A percentile compares a stretch with the other conserved stretches of the same genome.
Conservation (phyloP, 2,113 vertebrate species). For the Ceyx margarethae region DNA sequence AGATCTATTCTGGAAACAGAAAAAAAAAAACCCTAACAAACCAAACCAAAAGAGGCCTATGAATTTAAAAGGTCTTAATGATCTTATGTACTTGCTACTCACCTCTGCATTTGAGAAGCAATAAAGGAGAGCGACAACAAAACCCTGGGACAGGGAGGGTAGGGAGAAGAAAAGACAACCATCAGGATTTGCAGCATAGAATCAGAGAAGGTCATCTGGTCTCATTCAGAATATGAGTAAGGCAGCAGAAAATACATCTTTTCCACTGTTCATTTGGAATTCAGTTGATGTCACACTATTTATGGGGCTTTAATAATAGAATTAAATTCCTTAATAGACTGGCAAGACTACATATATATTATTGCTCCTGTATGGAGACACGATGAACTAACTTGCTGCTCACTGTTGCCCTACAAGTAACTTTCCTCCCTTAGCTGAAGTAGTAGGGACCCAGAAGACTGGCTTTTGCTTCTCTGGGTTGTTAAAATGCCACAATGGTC, state of each 20-base stretch:
- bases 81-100: not conserved
- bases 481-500: not conserved
- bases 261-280: not conserved
- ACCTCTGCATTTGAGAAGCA: slow-evolving; percentile 77
- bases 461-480: not conserved
- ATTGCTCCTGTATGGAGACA: not conserved
- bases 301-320: not conserved
- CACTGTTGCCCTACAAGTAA: not conserved
- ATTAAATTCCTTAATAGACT: not conserved
- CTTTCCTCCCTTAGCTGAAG: not conserved
- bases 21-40: not conserved
- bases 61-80: not conserved
- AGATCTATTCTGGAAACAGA: not conserved
- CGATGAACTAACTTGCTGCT: not conserved
- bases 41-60: accelerated
- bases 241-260: not conserved
- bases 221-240: not conserved
- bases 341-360: not conserved
- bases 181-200: not conserved
- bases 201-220: not conserved
- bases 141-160: slow-evolving; percentile 40
- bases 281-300: not conserved
- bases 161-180: not conserved
- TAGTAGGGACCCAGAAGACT: not conserved
- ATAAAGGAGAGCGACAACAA: slow-evolving; percentile 69